Percentiles rank a stretch among this genome's conserved stretches.
Evolutionary conservation across 2,113 vertebrate genomes (phyloP).

Genomic region (Casuarius casuarius): DNA sequence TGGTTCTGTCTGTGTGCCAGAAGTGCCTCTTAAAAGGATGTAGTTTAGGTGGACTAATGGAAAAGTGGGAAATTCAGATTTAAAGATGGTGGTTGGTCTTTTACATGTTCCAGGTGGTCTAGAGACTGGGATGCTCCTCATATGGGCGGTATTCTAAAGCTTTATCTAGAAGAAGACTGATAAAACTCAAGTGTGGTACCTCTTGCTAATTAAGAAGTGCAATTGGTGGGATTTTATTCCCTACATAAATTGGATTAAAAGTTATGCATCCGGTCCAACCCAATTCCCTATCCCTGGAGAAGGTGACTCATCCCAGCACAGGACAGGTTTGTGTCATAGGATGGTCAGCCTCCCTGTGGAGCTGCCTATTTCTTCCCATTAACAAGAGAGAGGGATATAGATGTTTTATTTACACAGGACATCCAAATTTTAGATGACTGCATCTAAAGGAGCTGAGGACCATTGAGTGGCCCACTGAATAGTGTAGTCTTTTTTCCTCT

Average conservation of each 20-base stretch:
- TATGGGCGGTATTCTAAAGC: not conserved
- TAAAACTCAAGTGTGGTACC: not conserved
- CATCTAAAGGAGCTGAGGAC: not conserved
- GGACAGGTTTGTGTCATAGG: not conserved
- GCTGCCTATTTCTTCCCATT: not conserved
- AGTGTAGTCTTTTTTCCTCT: not conserved
- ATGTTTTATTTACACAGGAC: not conserved
- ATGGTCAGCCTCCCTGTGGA: accelerated
- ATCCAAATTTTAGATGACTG: not conserved
- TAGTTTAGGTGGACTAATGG: not conserved
- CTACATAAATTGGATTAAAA: not conserved
- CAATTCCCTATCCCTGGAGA: not conserved
- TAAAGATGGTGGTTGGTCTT: not conserved
- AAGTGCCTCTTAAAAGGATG: not conserved
- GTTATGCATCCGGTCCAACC: not conserved
- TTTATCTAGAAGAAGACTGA: not conserved
- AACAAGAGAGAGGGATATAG: accelerated
- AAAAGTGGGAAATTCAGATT: not conserved
- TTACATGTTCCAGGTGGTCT: not conserved
- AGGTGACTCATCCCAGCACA: accelerated
- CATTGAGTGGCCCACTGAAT: too few relatives aligned
- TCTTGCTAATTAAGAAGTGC: not conserved
- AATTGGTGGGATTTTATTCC: not conserved
- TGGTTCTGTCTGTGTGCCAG: not conserved
- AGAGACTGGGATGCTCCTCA: not conserved